These are phyloP conservation scores for Brachyopa scutellaris DNA, from an alignment of 2,888 invertebrate species.

Conservation along the genomic window DNA sequence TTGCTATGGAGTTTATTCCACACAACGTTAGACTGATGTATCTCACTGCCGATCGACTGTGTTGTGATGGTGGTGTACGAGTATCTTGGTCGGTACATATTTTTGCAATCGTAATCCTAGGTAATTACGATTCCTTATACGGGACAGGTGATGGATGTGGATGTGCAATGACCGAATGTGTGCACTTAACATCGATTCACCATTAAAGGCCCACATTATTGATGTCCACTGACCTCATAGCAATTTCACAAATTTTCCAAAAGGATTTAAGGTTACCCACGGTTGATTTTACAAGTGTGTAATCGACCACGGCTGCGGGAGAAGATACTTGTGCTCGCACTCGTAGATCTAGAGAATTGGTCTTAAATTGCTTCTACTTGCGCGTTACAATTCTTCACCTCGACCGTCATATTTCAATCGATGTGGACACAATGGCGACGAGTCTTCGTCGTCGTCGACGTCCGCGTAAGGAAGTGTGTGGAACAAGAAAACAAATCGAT, in stretches of 20 bases:
- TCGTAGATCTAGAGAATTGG: slow-evolving; percentile 49
- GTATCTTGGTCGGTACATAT: slow-evolving; percentile 39
- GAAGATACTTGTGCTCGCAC: too few species aligned
- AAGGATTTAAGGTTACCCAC: slow-evolving; percentile 17
- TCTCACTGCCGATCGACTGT: slow-evolving; percentile 16
- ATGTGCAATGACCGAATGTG: slow-evolving; percentile 60
- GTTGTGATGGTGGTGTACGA: slow-evolving; percentile 13
- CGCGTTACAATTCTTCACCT: slow-evolving; percentile 56
- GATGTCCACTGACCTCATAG: slow-evolving; percentile 70
- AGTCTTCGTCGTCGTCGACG: neutral
- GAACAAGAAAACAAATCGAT: slow-evolving; percentile 41
- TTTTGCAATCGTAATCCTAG: slow-evolving; percentile 67
- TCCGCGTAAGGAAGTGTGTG: neutral
- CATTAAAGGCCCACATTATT: slow-evolving; percentile 69
- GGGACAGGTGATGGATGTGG: slow-evolving; percentile 71
- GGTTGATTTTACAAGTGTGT: slow-evolving; percentile 12
- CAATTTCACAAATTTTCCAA: slow-evolving; percentile 67
- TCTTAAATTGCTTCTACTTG: slow-evolving; percentile 48
- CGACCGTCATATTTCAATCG: slow-evolving; percentile 57
- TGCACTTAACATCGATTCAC: slow-evolving; percentile 64
- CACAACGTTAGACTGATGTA: slow-evolving; percentile 47
- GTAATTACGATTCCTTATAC: slow-evolving; percentile 71
- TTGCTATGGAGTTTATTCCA: slow-evolving; percentile 21
- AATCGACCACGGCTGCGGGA: slow-evolving; percentile 1
- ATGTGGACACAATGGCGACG: slow-evolving; percentile 22